These are phyloP conservation scores for Anthonomus grandis DNA, from an alignment of 1,140 invertebrate species.

Conservation along the genomic window DNA sequence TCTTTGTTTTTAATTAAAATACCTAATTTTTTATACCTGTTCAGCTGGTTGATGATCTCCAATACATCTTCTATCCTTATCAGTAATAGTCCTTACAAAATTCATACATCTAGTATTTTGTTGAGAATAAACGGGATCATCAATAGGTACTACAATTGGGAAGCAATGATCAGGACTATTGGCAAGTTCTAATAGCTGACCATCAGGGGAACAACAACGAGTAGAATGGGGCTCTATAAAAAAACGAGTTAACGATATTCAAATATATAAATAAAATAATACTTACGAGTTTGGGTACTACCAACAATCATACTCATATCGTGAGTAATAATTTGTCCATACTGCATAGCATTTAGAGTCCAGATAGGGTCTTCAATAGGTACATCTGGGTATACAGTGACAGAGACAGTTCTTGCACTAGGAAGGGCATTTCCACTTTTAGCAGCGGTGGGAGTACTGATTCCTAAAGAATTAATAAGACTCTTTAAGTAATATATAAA, in stretches of 20 bases:
- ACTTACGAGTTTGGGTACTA: slow-evolving; percentile 69
- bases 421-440: slow-evolving; percentile 64
- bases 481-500: too few species aligned
- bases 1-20: too few species aligned
- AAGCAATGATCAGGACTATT: slow-evolving; percentile 65
- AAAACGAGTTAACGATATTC: neutral
- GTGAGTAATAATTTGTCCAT: slow-evolving; percentile 84
- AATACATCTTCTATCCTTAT: slow-evolving; percentile 64
- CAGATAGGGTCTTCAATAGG: slow-evolving; percentile 63
- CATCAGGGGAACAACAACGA: slow-evolving; percentile 67
- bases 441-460: slow-evolving; percentile 62
- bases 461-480: slow-evolving; percentile 50
- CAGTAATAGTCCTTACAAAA: slow-evolving; percentile 76
- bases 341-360: slow-evolving; percentile 79
- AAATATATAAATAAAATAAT: slow-evolving; percentile 8
- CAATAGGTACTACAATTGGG: slow-evolving; percentile 76
- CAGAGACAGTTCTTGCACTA: slow-evolving; percentile 65
- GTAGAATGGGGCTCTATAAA: slow-evolving; percentile 60
- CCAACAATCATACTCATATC: slow-evolving; percentile 77
- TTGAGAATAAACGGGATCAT: slow-evolving; percentile 76
- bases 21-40: slow-evolving; percentile 59
- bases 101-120: slow-evolving; percentile 75
- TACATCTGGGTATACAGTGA: slow-evolving; percentile 64
- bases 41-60: slow-evolving; percentile 63
- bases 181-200: slow-evolving; percentile 54